Evolutionary conservation across 1,140 invertebrate genomes (phyloP).

Genomic region (Babylonia areolata): DNA sequence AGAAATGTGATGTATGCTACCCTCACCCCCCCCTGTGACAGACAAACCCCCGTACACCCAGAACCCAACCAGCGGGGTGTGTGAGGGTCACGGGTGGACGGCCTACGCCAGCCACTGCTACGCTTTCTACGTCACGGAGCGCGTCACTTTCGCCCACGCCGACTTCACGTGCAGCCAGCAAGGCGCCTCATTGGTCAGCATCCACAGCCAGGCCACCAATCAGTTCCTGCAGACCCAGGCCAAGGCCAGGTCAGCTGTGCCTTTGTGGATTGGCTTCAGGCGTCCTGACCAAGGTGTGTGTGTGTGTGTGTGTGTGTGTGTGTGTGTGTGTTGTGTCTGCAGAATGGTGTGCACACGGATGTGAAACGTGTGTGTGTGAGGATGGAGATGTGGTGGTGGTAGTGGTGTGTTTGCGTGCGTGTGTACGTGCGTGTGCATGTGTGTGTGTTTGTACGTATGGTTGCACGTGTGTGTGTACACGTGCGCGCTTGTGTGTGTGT

Average conservation of each 20-base stretch:
- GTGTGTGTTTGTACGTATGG: too few relatives aligned
- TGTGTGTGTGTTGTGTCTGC: background rate
- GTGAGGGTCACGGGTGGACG: background rate
- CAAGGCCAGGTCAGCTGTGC: background rate
- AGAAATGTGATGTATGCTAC: too few relatives aligned
- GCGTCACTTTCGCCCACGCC: conserved; percentile 18
- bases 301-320: conserved; percentile 28
- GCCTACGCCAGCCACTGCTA: background rate
- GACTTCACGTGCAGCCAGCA: background rate
- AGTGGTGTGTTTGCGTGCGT: too few relatives aligned
- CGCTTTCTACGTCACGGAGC: background rate
- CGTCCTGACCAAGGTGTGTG: background rate
- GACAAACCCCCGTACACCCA: background rate
- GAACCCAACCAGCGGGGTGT: background rate
- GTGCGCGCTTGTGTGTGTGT: too few relatives aligned
- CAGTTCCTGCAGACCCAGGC: background rate
- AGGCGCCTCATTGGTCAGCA: conserved; percentile 8
- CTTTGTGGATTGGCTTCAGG: conserved; percentile 16
- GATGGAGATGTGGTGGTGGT: too few relatives aligned
- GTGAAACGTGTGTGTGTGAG: too few relatives aligned
- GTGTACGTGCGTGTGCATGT: too few relatives aligned
- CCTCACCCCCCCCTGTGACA: background rate
- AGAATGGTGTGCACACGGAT: background rate
- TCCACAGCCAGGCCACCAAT: background rate
- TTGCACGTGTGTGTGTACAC: too few relatives aligned